phyloP scores from a whole-genome alignment of 1,140 invertebrate genomes.

The Leucophenga varia region DNA sequence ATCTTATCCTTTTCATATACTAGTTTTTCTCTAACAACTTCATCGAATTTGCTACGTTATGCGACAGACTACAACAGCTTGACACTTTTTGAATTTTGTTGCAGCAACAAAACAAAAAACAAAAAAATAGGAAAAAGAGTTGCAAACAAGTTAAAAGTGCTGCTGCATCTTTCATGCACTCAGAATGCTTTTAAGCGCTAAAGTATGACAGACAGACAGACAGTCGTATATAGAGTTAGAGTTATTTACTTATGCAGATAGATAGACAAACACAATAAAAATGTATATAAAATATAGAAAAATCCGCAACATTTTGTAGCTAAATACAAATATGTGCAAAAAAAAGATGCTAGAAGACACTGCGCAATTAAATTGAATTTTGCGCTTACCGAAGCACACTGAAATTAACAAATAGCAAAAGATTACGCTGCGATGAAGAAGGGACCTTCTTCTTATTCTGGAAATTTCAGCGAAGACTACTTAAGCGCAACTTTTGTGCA shows the following conservation, averaged over 20 bases:
- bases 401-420: conserved; percentile 50
- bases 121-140: conserved; percentile 4
- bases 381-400: conserved; percentile 52
- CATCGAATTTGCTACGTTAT: conserved; percentile 52
- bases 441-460: too few relatives aligned
- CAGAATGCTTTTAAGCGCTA: conserved; percentile 38
- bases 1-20: too few relatives aligned
- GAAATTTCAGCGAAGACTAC: background rate
- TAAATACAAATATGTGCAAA: too few relatives aligned
- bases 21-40: conserved; percentile 27
- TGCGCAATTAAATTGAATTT: conserved; percentile 55
- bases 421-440: too few relatives aligned
- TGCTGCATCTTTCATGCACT: conserved; percentile 53
- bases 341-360: conserved; percentile 34
- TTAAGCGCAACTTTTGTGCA: background rate
- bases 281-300: too few relatives aligned
- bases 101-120: conserved; percentile 21
- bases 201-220: too few relatives aligned
- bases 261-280: too few relatives aligned
- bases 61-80: conserved; percentile 41
- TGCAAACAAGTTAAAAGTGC: conserved; percentile 46
- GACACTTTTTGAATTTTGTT: conserved; percentile 43
- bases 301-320: too few relatives aligned
- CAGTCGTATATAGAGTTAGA: too few relatives aligned
- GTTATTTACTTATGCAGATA: too few relatives aligned